Evolutionary conservation across 2,113 vertebrate genomes (phyloP), one percentile per base, ranked within the genome.

Genomic region (Actenoides hombroni): DNA sequence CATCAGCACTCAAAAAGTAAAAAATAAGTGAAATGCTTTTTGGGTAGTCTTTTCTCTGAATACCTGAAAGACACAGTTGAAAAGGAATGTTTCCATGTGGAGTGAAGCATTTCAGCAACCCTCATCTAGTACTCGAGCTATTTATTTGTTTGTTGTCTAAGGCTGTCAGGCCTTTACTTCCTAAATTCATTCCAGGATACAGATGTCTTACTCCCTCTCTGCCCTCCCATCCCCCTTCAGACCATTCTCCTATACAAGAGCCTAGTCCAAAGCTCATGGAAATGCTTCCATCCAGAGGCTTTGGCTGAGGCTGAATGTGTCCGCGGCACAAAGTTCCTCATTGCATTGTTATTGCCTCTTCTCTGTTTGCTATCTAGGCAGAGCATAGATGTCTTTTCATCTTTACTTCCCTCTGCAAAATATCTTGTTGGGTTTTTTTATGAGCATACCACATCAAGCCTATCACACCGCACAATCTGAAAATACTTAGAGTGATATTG

Each of bases 151-250:
- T 94, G 86, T 69, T 92, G 29, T 94, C 51, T 82, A 35, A 91
- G 80, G 74, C 65, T 95, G 77, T 95, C 92, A 84, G 76, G 44
- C 81, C 83, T 91, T 87, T 84, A 89, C 92, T 94, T 95, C 88
- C 94, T 95, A 84, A 91, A 93, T 95, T 85, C 57, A 76, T 93
- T 92, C 60, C 94, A 92, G 88, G 86, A 92, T 95, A 88, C 86
- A 94, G 94, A 95, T 95, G 92, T 94, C 83, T 93, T 67, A 73
- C 92, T 95, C 80, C 84, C 91, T 92, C 49, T 12, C 16, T 93
- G 88, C 95, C 83, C 83, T 94, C 53, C 82, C 28, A 23, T 91
- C 57, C 70, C 86, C 80, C 83, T 88, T 91, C 70, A 84, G 74
- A 73, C 74, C 44, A 48, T 96, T 93, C 68, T 86, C 46, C 80